These are phyloP conservation scores for Meandrusa payeni DNA, from an alignment of 2,888 invertebrate genomes.

Conservation along the genomic window DNA sequence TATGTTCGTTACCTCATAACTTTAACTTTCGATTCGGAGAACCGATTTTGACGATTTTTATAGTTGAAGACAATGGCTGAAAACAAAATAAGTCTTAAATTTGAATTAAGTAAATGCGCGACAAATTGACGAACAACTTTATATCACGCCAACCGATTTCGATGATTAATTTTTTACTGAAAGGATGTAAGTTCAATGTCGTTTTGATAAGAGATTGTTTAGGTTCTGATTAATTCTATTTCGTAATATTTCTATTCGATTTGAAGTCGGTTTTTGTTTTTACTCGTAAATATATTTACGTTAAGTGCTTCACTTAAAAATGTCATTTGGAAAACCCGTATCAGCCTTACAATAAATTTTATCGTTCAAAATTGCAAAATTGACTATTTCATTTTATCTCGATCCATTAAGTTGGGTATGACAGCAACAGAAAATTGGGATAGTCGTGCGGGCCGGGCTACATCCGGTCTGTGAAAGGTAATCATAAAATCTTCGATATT, in stretches of 20 bases:
- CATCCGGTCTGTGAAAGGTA: conserved; percentile 26
- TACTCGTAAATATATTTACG: background rate
- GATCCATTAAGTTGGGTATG: conserved; percentile 26
- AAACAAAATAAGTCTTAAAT: too few relatives aligned
- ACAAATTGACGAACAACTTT: too few relatives aligned
- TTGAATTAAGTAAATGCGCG: too few relatives aligned
- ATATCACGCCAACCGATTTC: too few relatives aligned
- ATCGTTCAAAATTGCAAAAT: conserved; percentile 20
- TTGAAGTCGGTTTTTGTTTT: background rate
- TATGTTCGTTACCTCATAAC: too few relatives aligned
- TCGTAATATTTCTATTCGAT: background rate
- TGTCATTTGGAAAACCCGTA: background rate
- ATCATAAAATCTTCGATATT: conserved; percentile 26
- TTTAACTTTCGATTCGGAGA: too few relatives aligned
- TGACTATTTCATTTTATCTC: conserved; percentile 26
- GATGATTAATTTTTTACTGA: too few relatives aligned
- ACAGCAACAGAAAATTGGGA: conserved; percentile 28
- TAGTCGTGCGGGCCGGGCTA: conserved; percentile 23
- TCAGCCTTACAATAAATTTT: conserved; percentile 16
- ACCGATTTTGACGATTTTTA: too few relatives aligned
- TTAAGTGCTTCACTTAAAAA: background rate
- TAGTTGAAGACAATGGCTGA: too few relatives aligned
- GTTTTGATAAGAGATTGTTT: too few relatives aligned
- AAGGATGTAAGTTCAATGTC: too few relatives aligned
- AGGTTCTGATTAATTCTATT: too few relatives aligned